Base-by-base conservation (phyloP, 2,888 invertebrate genomes). In the Pandemis heparana region DNA sequence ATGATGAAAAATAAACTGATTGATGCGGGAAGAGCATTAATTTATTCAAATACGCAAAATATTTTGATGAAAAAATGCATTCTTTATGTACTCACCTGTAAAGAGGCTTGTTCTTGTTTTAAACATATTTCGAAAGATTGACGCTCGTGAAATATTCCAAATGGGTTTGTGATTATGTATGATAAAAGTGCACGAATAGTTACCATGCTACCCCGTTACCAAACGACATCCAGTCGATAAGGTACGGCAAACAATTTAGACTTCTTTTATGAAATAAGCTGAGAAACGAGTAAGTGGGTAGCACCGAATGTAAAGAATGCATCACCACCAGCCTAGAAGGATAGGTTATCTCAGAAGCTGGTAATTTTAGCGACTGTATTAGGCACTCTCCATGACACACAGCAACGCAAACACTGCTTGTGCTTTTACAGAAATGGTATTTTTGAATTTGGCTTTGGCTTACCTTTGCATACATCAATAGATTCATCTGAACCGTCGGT, bases 401-500 rank as follows among this genome's bases (percentile, higher is more conserved):
- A 32, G 23, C 23, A 32, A 4, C 23, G 23, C 23, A 32, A 32
- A 32, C 23, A 32, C 23, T 32, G 23, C 23, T 32, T 2, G 23
- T 32, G 23, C 23, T 32, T 32, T 32, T 32, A 32, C 23, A 32
- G n/a, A 32, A 32, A 32, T 32, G 23, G 23, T 32, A 32, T 32
- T 32, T 4, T 32, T 32, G 23, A 32, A 2, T 32, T 32, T 23
- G 23, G 23, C 1, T 23, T 23, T 32, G 23, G 90, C 95, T 87
- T 88, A 96, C 96, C 96, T 95, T 95, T 96, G 90, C 97, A 97
- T 89, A 96, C 95, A 78, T 95, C 95, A 71, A 95, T 92, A 83
- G 95, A 95, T 91, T 98, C 98, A 88, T 98, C 98, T n/a, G 97
- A 97, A 84, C 96, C 96, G 91, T 98, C 98, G 64, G 94, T 95